These are phyloP conservation scores for Sitta europaea DNA, from an alignment of 2,113 vertebrate genomes.

Conservation along the genomic window DNA sequence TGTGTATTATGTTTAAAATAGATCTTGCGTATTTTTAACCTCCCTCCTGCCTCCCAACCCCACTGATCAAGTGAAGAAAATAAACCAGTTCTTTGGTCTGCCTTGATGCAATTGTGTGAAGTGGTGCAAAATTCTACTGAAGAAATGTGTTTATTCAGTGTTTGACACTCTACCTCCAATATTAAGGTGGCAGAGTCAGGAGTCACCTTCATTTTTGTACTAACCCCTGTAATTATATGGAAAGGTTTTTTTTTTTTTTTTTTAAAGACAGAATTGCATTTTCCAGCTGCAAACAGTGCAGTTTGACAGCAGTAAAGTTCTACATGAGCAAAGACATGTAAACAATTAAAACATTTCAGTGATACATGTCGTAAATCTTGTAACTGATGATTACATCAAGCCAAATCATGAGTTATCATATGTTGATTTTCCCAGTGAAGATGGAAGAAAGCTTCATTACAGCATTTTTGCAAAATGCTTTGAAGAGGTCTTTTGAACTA, in stretches of 20 bases:
- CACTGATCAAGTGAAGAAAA: background rate
- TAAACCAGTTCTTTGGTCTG: background rate
- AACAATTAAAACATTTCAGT: background rate
- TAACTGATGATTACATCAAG: background rate
- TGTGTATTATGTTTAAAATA: background rate
- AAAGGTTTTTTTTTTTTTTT: background rate
- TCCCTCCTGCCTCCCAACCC: rapidly evolving
- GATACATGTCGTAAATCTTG: background rate
- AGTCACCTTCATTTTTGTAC: background rate
- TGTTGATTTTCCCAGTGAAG: background rate
- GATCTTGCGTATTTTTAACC: background rate
- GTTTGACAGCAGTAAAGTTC: background rate
- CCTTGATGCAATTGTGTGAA: background rate
- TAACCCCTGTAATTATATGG: background rate
- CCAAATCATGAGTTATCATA: background rate
- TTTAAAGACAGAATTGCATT: background rate
- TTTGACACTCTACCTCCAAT: background rate
- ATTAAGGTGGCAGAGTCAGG: background rate
- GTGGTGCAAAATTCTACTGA: background rate
- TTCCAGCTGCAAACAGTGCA: background rate
- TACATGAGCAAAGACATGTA: background rate
- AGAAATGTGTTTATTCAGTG: background rate
- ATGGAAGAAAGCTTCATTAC: background rate
- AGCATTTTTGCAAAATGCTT: background rate
- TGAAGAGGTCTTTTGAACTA: background rate